Evolutionary conservation across 2,797 vertebrate genomes (phyloP).

Genomic region (Silurus lanzhouensis): DNA sequence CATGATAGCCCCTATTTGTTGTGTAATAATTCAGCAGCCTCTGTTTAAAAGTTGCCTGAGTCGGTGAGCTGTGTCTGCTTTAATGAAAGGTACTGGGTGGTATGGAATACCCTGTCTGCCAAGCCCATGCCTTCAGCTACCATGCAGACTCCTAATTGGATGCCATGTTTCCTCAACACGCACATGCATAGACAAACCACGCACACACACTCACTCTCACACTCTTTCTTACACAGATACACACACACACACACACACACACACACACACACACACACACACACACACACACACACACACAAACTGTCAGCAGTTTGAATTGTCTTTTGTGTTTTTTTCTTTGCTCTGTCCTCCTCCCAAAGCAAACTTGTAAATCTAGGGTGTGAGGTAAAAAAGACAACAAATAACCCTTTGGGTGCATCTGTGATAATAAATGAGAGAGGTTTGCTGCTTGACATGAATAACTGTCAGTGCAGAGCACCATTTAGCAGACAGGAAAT

Average conservation of each 20-base stretch:
- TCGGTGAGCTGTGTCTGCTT: slow-evolving; percentile 87
- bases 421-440: slow-evolving; percentile 70
- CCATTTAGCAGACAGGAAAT: slow-evolving; percentile 47
- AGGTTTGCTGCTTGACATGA: slow-evolving; percentile 50
- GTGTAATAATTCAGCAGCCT: slow-evolving; percentile 89
- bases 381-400: slow-evolving; percentile 64
- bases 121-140: slow-evolving; percentile 84
- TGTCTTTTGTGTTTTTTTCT: slow-evolving; percentile 63
- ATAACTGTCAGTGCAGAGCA: slow-evolving; percentile 44
- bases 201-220: slow-evolving; percentile 20
- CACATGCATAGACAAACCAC: slow-evolving; percentile 22
- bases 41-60: slow-evolving; percentile 83
- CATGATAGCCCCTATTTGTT: slow-evolving; percentile 91
- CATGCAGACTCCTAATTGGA: slow-evolving; percentile 87
- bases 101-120: slow-evolving; percentile 78
- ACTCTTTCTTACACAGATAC: slow-evolving; percentile 16
- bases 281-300: slow-evolving; percentile 31
- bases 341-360: slow-evolving; percentile 54
- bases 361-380: slow-evolving; percentile 71
- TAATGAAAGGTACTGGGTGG: slow-evolving; percentile 91
- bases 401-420: slow-evolving; percentile 70
- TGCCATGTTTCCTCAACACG: slow-evolving; percentile 74
- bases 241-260: slow-evolving; percentile 36
- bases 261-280: slow-evolving; percentile 41
- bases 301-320: slow-evolving; percentile 68